phyloP scores from a whole-genome alignment of 2,888 invertebrate genomes.

The Ectemnius continuus region DNA sequence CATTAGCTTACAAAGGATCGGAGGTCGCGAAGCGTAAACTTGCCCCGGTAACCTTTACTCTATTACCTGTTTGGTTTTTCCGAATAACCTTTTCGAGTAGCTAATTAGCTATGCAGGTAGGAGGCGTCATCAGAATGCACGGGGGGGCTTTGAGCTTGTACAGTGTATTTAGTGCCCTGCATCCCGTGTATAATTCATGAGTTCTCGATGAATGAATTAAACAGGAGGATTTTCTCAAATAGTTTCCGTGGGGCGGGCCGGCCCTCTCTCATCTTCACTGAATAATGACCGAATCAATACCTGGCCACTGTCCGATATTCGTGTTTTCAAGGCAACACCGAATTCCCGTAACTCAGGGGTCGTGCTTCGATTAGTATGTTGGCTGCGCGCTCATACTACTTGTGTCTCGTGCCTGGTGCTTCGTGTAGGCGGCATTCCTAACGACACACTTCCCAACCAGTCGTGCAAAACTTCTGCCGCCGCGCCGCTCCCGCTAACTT shows the following conservation, averaged over 20 bases:
- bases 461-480: neutral
- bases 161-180: slow-evolving; percentile 23
- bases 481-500: slow-evolving; percentile 31
- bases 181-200: slow-evolving; percentile 42
- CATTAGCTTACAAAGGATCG: slow-evolving; percentile 1
- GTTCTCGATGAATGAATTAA: slow-evolving; percentile 43
- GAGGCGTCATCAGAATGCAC: slow-evolving; percentile 27
- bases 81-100: slow-evolving; percentile 12
- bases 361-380: too few relatives aligned
- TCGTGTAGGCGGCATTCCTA: neutral
- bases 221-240: slow-evolving; percentile 48
- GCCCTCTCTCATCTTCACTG: slow-evolving; percentile 12
- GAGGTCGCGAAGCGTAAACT: slow-evolving; percentile 1
- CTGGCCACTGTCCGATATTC: too few relatives aligned
- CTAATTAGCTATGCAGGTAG: slow-evolving; percentile 39
- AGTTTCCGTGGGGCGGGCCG: slow-evolving; percentile 13
- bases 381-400: too few relatives aligned
- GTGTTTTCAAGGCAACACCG: slow-evolving; percentile 9
- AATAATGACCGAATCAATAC: too few relatives aligned
- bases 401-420: neutral
- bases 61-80: slow-evolving; percentile 8
- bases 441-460: too few relatives aligned
- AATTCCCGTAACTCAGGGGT: slow-evolving; percentile 15
- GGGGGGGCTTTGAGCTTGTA: slow-evolving; percentile 9
- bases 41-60: neutral